Evolutionary conservation across 2,888 invertebrate genomes (phyloP).

Genomic region (Drosophila longiperda): DNA sequence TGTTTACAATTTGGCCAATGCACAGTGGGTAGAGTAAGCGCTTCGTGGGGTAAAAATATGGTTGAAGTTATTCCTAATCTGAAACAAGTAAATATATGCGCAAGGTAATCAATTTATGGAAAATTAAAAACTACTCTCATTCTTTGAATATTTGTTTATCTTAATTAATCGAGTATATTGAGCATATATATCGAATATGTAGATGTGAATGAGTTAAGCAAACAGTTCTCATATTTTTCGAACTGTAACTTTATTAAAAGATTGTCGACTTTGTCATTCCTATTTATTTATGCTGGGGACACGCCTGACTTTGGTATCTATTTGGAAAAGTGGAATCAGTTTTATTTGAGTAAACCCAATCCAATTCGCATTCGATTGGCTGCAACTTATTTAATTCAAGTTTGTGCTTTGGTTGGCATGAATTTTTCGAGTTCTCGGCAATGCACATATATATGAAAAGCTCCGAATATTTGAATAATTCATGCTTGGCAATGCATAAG

Average conservation of each 20-base stretch:
- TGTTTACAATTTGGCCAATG: conserved; percentile 43
- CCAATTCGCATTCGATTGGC: conserved; percentile 43
- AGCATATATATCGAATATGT: background rate
- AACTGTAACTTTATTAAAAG: background rate
- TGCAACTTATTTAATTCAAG: conserved; percentile 60
- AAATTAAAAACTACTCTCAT: background rate
- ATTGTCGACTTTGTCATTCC: conserved; percentile 8
- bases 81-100: background rate
- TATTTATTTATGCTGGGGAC: background rate
- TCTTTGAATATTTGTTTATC: conserved; percentile 1
- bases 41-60: conserved; percentile 1
- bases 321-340: conserved; percentile 20
- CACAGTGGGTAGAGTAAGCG: conserved; percentile 32
- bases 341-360: conserved; percentile 40
- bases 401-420: conserved; percentile 53
- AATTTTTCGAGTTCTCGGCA: conserved; percentile 45
- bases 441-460: conserved; percentile 21
- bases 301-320: conserved; percentile 6
- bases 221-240: background rate
- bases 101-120: conserved; percentile 9
- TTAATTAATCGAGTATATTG: background rate
- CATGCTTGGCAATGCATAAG: conserved; percentile 77
- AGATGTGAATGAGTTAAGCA: conserved; percentile 9
- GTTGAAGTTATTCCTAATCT: background rate
- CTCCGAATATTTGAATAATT: conserved; percentile 75